Percentiles rank a stretch among this genome's conserved stretches.
These are phyloP conservation scores for Drosophila tanythrix DNA, from an alignment of 2,888 invertebrate species.

Conservation along the genomic window DNA sequence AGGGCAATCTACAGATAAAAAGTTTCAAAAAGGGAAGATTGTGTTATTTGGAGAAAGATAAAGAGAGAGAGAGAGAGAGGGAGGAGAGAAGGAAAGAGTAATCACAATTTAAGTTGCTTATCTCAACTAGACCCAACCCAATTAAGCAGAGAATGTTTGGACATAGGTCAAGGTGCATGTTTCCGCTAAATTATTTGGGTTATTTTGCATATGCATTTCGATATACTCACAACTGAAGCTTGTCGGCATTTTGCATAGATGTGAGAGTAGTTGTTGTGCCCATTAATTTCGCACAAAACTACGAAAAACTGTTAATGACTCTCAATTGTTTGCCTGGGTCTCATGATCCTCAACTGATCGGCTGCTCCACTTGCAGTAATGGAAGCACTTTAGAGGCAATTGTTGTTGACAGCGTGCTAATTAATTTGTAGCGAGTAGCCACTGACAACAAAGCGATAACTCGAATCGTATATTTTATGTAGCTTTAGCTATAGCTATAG, in stretches of 20 bases:
- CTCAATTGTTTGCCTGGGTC: slow-evolving; percentile 32
- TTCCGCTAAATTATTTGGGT: not conserved
- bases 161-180: not conserved
- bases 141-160: not conserved
- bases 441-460: slow-evolving; percentile 22
- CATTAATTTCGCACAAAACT: slow-evolving; percentile 71
- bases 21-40: not conserved
- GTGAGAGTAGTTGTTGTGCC: slow-evolving; percentile 58
- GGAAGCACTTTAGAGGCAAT: slow-evolving; percentile 52
- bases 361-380: slow-evolving; percentile 45
- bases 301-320: slow-evolving; percentile 72
- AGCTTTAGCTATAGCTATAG: slow-evolving; percentile 20
- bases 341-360: slow-evolving; percentile 41
- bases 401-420: slow-evolving; percentile 60
- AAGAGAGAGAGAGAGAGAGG: too few species aligned
- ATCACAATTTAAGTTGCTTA: not conserved
- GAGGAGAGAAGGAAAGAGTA: not conserved
- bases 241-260: slow-evolving; percentile 57
- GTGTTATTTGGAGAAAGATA: not conserved
- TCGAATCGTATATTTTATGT: slow-evolving; percentile 12
- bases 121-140: not conserved
- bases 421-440: slow-evolving; percentile 35
- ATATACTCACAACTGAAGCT: slow-evolving; percentile 1
- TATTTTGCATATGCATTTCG: not conserved
- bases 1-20: not conserved